A percentile compares a stretch with the other conserved stretches of the same genome.
Evolutionary conservation across 53 echinoderm and acorn worm genomes (phyloP).

Genomic region (Antedon mediterranea): DNA sequence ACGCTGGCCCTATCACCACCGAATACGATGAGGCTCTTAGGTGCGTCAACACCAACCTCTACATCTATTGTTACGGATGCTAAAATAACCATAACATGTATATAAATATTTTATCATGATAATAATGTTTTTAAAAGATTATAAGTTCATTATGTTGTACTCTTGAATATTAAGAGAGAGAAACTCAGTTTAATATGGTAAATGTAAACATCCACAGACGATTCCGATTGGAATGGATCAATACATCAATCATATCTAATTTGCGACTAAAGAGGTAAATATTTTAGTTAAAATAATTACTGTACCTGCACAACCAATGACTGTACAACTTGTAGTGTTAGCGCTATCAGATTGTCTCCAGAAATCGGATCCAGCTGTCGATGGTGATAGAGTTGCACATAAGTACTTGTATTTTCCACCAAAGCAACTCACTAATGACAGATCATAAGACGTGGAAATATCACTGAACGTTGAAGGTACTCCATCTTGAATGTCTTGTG

Average conservation of each 20-base stretch:
- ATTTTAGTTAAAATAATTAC: too few species aligned
- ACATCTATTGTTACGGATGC: neutral
- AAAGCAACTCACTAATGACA: conserved; percentile 14
- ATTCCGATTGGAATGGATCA: too few species aligned
- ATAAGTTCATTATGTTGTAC: too few species aligned
- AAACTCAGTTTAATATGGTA: too few species aligned
- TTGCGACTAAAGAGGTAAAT: too few species aligned
- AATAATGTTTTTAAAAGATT: too few species aligned
- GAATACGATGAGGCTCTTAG: conserved; percentile 15
- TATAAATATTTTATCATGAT: too few species aligned
- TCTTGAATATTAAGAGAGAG: too few species aligned
- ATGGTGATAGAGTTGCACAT: conserved; percentile 9
- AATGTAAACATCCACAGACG: too few species aligned
- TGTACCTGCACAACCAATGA: conserved; percentile 26
- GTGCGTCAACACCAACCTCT: conserved; percentile 5
- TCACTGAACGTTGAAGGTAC: conserved; percentile 5
- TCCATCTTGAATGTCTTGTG: conserved; percentile 13
- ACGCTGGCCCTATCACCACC: conserved; percentile 13
- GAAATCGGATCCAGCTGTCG: conserved; percentile 1
- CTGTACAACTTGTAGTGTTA: conserved; percentile 7
- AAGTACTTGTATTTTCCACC: conserved; percentile 15
- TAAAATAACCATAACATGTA: neutral
- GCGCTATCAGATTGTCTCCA: conserved; percentile 25
- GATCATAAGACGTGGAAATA: conserved; percentile 18
- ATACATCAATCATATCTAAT: too few species aligned